Base-by-base conservation (phyloP, 2,888 invertebrate genomes). In the Pelosia muscerda region DNA sequence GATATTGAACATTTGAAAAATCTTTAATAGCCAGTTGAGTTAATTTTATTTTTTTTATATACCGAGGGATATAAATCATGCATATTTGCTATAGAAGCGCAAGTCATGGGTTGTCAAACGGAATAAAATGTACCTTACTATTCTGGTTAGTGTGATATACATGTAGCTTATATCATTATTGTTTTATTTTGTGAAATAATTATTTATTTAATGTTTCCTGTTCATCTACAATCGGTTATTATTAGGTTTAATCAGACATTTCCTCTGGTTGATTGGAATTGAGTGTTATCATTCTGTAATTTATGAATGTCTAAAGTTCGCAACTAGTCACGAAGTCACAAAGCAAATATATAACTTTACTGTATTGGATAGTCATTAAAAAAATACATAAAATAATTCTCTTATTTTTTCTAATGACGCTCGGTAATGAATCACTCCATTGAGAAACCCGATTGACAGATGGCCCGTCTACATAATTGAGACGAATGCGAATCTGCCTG, bases 391-490 rank as follows among this genome's bases (percentile, higher is more conserved):
- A 67, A 75, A 77, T 73, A 69, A 76, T 74, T 80, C 66, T 65
- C 68, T 74, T 78, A 79, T 81, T 85, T 82, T 81, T 77, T 80
- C 77, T 80, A 81, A 82, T 84, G 82, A 84, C 86, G 90, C 90
- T 85, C 83, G 26, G 88, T 90, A 90, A 89, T 90, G 90, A 91
- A 94, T 94, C 90, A 92, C 92, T 89, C 94, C 91, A 79, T 74
- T 81, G 92, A 92, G 94, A 91, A 79, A 69, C 71, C 85, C 91
- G 94, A 94, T 92, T 93, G 94, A 94, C 94, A 92, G 93, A 94
- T 93, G 86, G 91, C 87, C 93, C 87, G 94, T 94, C 94, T 84
- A 70, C 76, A 85, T 94, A 94, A 94, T 94, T 94, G 94, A 94
- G 94, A 94, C 85, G 90, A 90, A 94, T 94, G 91, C 81, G 90